Conservation (phyloP, 2,888 invertebrate species). For the Phlogophora meticulosa region DNA sequence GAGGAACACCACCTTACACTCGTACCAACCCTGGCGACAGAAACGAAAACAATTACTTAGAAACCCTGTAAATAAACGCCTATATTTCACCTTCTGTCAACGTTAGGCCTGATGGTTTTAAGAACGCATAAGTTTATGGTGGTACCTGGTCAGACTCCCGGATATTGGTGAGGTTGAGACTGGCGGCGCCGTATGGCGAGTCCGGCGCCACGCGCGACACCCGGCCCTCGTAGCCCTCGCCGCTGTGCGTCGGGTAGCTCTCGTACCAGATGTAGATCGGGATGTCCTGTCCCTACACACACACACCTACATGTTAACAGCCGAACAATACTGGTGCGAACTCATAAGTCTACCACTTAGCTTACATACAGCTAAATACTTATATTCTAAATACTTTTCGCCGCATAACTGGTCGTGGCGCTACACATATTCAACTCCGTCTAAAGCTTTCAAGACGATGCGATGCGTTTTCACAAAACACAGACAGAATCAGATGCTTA, state of each 20-base stretch:
- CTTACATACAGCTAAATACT: slow-evolving; percentile 61
- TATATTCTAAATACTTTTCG: slow-evolving; percentile 68
- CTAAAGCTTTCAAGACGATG: slow-evolving; percentile 73
- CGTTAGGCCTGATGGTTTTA: not conserved
- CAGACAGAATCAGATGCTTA: slow-evolving; percentile 66
- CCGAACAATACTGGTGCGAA: slow-evolving; percentile 73
- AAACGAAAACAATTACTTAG: slow-evolving; percentile 7
- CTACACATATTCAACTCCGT: slow-evolving; percentile 75
- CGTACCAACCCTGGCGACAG: slow-evolving; percentile 95
- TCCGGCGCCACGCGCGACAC: slow-evolving; percentile 97
- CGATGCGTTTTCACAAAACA: slow-evolving; percentile 65
- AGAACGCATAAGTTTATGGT: not conserved
- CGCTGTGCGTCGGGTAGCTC: slow-evolving; percentile 99
- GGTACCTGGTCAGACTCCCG: slow-evolving; percentile 95
- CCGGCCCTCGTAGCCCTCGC: slow-evolving; percentile 97
- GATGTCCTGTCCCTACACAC: slow-evolving; percentile 97
- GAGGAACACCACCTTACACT: slow-evolving; percentile 98
- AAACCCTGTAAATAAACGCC: not conserved
- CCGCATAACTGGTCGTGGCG: slow-evolving; percentile 63
- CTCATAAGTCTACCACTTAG: slow-evolving; percentile 64
- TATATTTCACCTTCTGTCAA: not conserved
- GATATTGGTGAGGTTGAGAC: slow-evolving; percentile 98
- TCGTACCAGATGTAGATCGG: slow-evolving; percentile 99
- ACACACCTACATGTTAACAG: slow-evolving; percentile 68
- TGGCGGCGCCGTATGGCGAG: slow-evolving; percentile 97